Percentiles rank a stretch among this genome's conserved stretches.
Conservation (phyloP, 2,113 vertebrate species). For the Neopipo cinnamomea region DNA sequence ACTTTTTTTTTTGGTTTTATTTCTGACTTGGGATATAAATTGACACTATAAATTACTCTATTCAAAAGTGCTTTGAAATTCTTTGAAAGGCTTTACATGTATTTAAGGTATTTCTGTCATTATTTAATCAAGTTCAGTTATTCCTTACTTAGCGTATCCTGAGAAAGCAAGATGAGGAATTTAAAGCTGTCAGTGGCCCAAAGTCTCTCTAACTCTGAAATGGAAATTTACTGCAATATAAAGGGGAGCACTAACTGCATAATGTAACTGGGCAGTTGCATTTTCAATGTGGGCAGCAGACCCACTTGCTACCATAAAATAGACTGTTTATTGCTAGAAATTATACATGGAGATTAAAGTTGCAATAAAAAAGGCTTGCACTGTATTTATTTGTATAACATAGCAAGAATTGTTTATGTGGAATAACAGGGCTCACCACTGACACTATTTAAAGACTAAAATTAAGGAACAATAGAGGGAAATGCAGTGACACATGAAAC, state of each 20-base stretch:
- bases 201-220: not conserved
- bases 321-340: conserved; percentile 52
- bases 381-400: not conserved
- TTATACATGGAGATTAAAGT: conserved; percentile 29
- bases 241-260: not conserved
- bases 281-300: not conserved
- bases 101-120: not conserved
- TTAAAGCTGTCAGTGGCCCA: not conserved
- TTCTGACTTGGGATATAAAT: not conserved
- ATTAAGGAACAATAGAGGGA: not conserved
- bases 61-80: not conserved
- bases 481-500: not conserved
- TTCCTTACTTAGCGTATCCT: not conserved
- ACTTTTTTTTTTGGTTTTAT: not conserved
- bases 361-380: conserved; percentile 8
- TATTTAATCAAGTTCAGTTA: not conserved
- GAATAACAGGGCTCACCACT: not conserved
- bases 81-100: not conserved
- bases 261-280: not conserved
- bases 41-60: not conserved
- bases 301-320: conserved; percentile 22
- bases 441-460: not conserved
- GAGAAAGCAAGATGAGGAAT: not conserved
- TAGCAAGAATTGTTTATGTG: not conserved
- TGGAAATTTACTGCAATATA: not conserved